These are phyloP conservation scores for Asbolus verrucosus DNA, from an alignment of 1,140 invertebrate species.

Conservation along the genomic window DNA sequence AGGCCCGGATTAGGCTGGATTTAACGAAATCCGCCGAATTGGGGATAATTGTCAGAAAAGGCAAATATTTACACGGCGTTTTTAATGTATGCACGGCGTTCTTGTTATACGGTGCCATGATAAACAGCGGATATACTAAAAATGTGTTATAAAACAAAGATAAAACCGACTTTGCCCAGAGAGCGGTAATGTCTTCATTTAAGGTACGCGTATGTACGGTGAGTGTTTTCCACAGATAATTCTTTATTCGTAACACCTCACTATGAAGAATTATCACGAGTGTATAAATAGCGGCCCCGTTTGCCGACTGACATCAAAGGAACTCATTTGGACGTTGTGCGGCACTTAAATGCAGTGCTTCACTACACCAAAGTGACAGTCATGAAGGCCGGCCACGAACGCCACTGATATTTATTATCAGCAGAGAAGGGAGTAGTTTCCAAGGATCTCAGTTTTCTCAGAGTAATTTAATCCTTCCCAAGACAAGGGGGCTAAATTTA, in stretches of 20 bases:
- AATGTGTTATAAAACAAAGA: constrained; percentile 38
- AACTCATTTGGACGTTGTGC: neutral
- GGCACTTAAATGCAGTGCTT: neutral
- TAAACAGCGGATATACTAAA: constrained; percentile 25
- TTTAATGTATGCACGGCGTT: neutral
- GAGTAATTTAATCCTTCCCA: no score
- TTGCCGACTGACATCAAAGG: neutral
- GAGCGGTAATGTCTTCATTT: constrained; percentile 16
- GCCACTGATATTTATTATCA: no score
- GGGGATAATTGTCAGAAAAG: constrained; percentile 6
- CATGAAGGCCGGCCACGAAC: no score
- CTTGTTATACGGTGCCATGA: constrained; percentile 3
- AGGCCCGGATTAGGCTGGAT: constrained; percentile 1
- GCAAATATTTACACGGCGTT: constrained; percentile 3
- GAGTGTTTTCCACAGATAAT: constrained; percentile 34
- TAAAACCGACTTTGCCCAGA: no score
- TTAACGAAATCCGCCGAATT: no score
- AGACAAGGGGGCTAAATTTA: no score
- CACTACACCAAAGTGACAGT: no score
- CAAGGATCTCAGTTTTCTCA: no score
- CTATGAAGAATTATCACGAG: constrained; percentile 13
- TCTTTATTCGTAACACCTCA: constrained; percentile 50
- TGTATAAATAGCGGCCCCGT: constrained; percentile 17
- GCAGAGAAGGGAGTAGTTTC: no score
- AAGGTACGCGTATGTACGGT: constrained; percentile 19